Percentiles rank a stretch among this genome's conserved stretches.
Evolutionary conservation across 2,797 vertebrate genomes (phyloP).

Genomic region (Peromyscus nudipes): DNA sequence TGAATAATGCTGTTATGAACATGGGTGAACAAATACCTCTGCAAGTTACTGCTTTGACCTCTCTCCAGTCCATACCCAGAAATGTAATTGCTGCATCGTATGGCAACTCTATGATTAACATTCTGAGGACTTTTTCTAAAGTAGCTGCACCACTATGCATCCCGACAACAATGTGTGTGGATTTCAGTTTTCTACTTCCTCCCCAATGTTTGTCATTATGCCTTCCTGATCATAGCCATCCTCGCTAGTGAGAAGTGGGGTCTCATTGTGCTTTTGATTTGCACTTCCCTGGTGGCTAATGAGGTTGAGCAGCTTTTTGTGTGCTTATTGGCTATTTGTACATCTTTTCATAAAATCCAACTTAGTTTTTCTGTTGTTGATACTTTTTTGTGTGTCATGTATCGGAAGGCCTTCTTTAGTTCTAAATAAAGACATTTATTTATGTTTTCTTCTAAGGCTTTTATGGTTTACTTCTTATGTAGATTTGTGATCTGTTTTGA

Average conservation of each 20-base stretch:
- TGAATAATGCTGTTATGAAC: not conserved
- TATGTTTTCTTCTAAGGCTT: slow-evolving; percentile 41
- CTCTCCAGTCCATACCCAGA: not conserved
- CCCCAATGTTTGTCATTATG: not conserved
- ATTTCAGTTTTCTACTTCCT: not conserved
- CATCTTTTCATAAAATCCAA: not conserved
- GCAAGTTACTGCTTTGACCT: not conserved
- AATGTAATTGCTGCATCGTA: not conserved
- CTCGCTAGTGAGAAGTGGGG: not conserved
- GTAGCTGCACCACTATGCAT: not conserved
- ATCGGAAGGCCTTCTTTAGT: not conserved
- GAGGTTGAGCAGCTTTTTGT: not conserved
- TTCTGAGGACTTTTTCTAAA: slow-evolving; percentile 18
- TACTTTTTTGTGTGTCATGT: not conserved
- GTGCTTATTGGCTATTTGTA: not conserved
- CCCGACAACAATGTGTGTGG: not conserved
- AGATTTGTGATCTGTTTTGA: not conserved
- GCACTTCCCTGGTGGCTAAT: not conserved
- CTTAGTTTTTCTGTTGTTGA: slow-evolving; percentile 11
- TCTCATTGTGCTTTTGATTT: not conserved
- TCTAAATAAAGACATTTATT: not conserved
- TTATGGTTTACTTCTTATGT: slow-evolving; percentile 40
- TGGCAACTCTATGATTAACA: not conserved
- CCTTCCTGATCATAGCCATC: not conserved
- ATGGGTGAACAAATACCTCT: not conserved